Percentiles rank a stretch among this genome's conserved stretches.
phyloP scores from a whole-genome alignment of 2,113 vertebrate genomes.

The Xenus cinereus region DNA sequence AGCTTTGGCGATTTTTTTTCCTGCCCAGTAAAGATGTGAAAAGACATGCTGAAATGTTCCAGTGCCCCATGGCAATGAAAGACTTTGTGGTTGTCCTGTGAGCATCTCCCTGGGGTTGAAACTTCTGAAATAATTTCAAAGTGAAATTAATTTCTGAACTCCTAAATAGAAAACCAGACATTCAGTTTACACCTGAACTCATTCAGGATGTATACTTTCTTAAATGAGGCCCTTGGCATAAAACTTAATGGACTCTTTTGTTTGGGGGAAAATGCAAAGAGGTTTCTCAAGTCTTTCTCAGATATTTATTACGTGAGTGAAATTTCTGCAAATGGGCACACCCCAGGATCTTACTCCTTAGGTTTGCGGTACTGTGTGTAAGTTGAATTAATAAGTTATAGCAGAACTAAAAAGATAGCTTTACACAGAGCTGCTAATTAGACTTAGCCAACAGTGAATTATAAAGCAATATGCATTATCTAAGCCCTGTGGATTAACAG shows the following conservation, averaged over 20 bases:
- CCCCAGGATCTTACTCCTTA: background rate
- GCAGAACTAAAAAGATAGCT: background rate
- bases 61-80: background rate
- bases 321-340: background rate
- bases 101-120: background rate
- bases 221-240: background rate
- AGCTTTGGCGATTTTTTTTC: background rate
- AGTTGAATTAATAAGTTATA: background rate
- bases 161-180: background rate
- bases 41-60: background rate
- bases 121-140: background rate
- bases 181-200: rapidly evolving
- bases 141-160: background rate
- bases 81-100: background rate
- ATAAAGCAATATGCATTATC: background rate
- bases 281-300: background rate
- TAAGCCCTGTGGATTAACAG: background rate
- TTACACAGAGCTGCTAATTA: background rate
- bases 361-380: background rate
- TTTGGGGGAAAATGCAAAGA: background rate
- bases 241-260: background rate
- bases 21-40: background rate
- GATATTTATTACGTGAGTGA: background rate
- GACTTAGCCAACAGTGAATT: background rate
- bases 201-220: background rate